Evolutionary conservation across 37 sponge, comb jelly and placozoan species (phyloP), one percentile per base, ranked within the genome.

Genomic region (Aplysina aerophoba): DNA sequence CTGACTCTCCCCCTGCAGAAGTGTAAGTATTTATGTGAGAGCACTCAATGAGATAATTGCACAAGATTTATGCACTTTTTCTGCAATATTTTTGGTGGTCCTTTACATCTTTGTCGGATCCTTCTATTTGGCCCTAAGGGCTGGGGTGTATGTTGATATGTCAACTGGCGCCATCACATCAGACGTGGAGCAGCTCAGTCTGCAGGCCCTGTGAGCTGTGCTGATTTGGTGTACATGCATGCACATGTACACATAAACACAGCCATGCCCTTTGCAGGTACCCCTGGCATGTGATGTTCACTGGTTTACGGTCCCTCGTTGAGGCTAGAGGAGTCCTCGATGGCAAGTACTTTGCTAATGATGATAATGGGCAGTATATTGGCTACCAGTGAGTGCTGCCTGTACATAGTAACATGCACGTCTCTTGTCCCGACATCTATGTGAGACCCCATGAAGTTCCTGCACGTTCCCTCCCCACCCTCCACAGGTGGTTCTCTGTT

Each of bases 401-500:
- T 30, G 34, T 44, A 8, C n/a, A 44, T 44, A 44, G 3, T 35
- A 27, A 14, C n/a, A 25, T 25, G 25, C 27, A 14, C 25, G 3
- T 44, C 8, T 8, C 50, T 44, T 44, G n/a, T n/a, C n/a, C n/a
- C n/a, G n/a, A n/a, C n/a, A n/a, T n/a, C n/a, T n/a, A n/a, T n/a
- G n/a, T n/a, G n/a, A n/a, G n/a, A n/a, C n/a, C n/a, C n/a, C n/a
- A n/a, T n/a, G n/a, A n/a, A n/a, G n/a, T n/a, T n/a, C n/a, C n/a
- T 44, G 50, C 8, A 44, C 3, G 6, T 3, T 8, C 50, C 50
- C 8, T 44, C 50, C 50, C 50, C 8, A 22, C 12, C 12, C 63
- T 33, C 15, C 35, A 40, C 44, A 75, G 78, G 78, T 75, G 78
- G 78, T 75, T 75, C 78, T 75, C 78, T 31, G 15, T 85, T 16